Percentiles rank a stretch among this genome's conserved stretches.
Conservation (phyloP, 23 tunicate species). For the Botrylloides violaceus region DNA sequence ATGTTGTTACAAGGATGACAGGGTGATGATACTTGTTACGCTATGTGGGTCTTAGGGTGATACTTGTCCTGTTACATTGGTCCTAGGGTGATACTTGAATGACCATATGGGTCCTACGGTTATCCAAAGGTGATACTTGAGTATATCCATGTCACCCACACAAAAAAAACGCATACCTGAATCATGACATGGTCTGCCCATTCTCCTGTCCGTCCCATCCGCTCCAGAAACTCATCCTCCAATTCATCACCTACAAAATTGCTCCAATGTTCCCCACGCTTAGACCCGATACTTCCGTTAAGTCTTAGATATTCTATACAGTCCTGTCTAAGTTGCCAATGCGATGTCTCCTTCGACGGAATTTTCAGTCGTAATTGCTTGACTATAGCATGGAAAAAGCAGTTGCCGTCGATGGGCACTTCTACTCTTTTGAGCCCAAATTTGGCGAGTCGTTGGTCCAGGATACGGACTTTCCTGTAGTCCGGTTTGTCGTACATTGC, state of each 20-base stretch:
- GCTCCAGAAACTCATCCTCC: slow-evolving; percentile 31
- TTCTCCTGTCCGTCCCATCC: slow-evolving; percentile 25
- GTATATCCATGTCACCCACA: too few relatives aligned
- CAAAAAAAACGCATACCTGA: slow-evolving; percentile 22
- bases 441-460: slow-evolving; percentile 18
- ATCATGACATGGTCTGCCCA: slow-evolving; percentile 47
- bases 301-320: slow-evolving; percentile 29
- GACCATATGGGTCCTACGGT: too few relatives aligned
- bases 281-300: slow-evolving; percentile 24
- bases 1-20: too few relatives aligned
- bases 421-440: slow-evolving; percentile 9
- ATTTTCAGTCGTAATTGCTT: slow-evolving; percentile 31
- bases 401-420: slow-evolving; percentile 53
- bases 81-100: too few relatives aligned
- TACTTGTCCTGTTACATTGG: too few relatives aligned
- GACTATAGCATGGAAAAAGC: slow-evolving; percentile 58
- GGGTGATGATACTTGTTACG: too few relatives aligned
- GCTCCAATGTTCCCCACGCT: slow-evolving; percentile 25
- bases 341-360: slow-evolving; percentile 2
- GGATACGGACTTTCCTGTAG: slow-evolving; percentile 7
- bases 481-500: not conserved
- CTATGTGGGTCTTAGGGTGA: too few relatives aligned
- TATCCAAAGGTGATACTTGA: too few relatives aligned
- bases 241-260: slow-evolving; percentile 32
- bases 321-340: slow-evolving; percentile 14